Percentiles rank a stretch among this genome's conserved stretches.
Evolutionary conservation across 2,888 invertebrate species (phyloP).

Genomic region (Phanerotoma sp.): DNA sequence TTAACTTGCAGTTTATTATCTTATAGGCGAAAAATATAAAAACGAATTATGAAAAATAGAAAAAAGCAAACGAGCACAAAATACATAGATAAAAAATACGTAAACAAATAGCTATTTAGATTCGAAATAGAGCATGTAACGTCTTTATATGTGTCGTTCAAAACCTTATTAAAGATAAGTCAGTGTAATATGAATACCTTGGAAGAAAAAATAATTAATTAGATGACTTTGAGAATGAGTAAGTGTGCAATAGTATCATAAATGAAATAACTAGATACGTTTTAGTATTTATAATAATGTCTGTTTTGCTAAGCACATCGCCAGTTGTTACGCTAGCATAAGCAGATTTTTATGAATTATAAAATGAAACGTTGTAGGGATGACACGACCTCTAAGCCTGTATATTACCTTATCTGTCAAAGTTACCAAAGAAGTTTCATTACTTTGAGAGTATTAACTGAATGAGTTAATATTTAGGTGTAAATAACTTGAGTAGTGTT

Average conservation of each 20-base stretch:
- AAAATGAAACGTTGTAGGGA: too few species aligned
- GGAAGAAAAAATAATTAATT: neutral
- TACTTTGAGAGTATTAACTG: too few species aligned
- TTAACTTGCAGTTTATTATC: neutral
- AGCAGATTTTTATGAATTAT: neutral
- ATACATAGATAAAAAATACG: too few species aligned
- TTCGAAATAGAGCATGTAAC: neutral
- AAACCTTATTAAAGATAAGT: neutral
- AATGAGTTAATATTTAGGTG: too few species aligned
- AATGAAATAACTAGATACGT: conserved; percentile 5
- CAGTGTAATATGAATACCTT: neutral
- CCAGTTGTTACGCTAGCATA: neutral
- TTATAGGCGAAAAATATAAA: neutral
- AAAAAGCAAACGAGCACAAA: neutral
- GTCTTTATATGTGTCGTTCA: neutral
- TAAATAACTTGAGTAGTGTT: too few species aligned
- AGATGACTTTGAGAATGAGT: neutral
- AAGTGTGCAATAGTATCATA: neutral
- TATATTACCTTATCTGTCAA: too few species aligned
- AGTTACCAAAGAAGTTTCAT: too few species aligned
- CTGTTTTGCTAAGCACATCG: neutral
- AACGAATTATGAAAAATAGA: neutral
- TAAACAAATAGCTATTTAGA: neutral
- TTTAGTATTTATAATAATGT: neutral
- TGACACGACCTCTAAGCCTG: too few species aligned